Base-by-base conservation (phyloP, 1,140 invertebrate species). In the Calliphora vicina region DNA sequence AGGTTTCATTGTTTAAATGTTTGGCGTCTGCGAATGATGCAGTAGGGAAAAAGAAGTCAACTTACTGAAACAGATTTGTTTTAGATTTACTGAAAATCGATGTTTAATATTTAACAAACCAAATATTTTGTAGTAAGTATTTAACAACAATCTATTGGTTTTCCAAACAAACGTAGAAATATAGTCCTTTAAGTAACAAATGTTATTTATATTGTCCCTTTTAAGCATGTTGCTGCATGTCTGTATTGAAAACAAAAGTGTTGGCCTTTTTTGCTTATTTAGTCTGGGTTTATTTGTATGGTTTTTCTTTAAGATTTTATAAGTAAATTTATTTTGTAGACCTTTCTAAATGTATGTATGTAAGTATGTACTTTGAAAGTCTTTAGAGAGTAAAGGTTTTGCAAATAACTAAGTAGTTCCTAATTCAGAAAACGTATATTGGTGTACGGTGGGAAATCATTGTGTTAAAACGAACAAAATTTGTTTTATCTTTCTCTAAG, bases 21-120 rank as follows among this genome's bases (percentile, higher is more conserved):
- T 20, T 45, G 20, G 9, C 35, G 35, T 17, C 74, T 23, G 12
- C 74, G 10, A 20, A 8, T 23, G 20, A 45, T 17, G 26, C n/a
- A n/a, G n/a, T 0, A 74, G 17, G 27, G 17, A 17, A 35, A 74
- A 8, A 2, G 17, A 35, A 35, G 35, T n/a, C 27, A 74, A 29
- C 72, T 29, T n/a, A 74, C 72, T 29, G 9, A 35, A 43, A 78
- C n/a, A 78, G 74, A 78, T 78, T 78, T 78, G 35, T 78, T 78
- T 67, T 78, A 78, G 74, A 78, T 78, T 78, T 78, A 78, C 74
- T 78, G 74, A n/a, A 78, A 78, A 78, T 78, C 74, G 74, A 78
- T 78, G 74, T 43, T 78, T 43, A 78, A 78, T 78, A 78, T 78
- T 42, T 78, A 78, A 78, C 74, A 78, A 78, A 78, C 35, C 42